Evolutionary conservation across 2,888 invertebrate species (phyloP), one percentile per base, ranked within the genome.

Genomic region (Oegoconia quadripuncta): DNA sequence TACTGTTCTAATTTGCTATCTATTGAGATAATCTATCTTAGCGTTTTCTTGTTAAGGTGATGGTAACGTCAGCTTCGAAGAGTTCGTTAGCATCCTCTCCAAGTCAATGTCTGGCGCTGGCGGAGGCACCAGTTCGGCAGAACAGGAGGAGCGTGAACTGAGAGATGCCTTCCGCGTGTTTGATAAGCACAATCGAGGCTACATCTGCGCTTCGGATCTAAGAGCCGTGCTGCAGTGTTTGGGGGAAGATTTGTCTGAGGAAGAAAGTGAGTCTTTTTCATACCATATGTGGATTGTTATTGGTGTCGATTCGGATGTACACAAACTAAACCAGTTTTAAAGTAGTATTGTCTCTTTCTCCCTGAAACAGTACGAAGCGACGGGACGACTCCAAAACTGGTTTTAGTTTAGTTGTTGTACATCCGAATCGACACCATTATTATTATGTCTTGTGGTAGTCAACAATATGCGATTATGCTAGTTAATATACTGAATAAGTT

Each of bases 161-260:
- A 83, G 95, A 14, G 96, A 96, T 67, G 96, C 96, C 5, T 96
- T 96, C 77, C 88, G 95, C 48, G 96, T 96, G 12, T 96, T 96
- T 65, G 96, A 96, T 73, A 96, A 96, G 61, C 96, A 96, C 64
- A 96, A 96, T 78, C 90, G 96, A n/a, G 96, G 96, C 0, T 96
- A 95, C 70, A 96, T 96, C 59, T 95, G 95, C 34, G 95, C 96
- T 2, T 95, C 95, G 0, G 96, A 96, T 71, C 84, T 96, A 46
- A 86, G 96, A 48, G 96, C 96, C 0, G 96, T 96, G 5, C 80
- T 96, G 43, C 96, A 96, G 74, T 96, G 96, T 71, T 82, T 96
- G 40, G 96, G 96, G 2, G 96, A 96, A 73, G 95, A 96, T 66
- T 77, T 96, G 31, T 94, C 94, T 8, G 96, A 96, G 63, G 96